phyloP scores from a whole-genome alignment of 2,888 invertebrate species.

The Pheosia tremula region DNA sequence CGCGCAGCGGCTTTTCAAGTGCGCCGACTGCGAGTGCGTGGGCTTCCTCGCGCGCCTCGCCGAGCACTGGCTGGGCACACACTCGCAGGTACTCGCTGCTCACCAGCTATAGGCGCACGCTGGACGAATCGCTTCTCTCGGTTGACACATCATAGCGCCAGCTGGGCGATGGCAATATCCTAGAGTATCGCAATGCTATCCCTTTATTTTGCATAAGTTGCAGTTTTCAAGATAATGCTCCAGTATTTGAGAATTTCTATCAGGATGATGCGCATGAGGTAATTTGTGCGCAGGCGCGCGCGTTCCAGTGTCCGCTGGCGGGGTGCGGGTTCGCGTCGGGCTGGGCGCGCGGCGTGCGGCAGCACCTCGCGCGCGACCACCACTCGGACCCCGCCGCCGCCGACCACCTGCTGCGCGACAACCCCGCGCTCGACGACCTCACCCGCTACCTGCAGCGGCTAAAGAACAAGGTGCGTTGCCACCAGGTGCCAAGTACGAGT shows the following conservation, averaged over 20 bases:
- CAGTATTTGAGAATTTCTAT: too few relatives aligned
- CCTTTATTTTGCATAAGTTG: too few relatives aligned
- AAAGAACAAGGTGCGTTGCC: conserved; percentile 84
- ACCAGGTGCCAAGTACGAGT: too few relatives aligned
- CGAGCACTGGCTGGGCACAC: conserved; percentile 91
- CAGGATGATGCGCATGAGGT: too few relatives aligned
- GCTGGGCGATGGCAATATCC: background rate
- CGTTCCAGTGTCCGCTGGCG: conserved; percentile 87
- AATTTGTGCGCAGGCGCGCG: conserved; percentile 80
- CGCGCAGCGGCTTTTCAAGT: conserved; percentile 89
- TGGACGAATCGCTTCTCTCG: background rate
- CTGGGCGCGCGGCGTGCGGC: conserved; percentile 90
- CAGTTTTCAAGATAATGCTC: too few relatives aligned
- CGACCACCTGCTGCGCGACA: conserved; percentile 87
- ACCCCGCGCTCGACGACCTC: conserved; percentile 90
- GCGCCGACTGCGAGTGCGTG: conserved; percentile 90
- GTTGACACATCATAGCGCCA: background rate
- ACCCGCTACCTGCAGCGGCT: conserved; percentile 88
- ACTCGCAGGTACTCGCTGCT: conserved; percentile 71
- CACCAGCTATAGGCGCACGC: background rate
- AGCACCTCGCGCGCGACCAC: conserved; percentile 90
- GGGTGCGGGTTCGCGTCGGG: conserved; percentile 90
- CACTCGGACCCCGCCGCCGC: conserved; percentile 86
- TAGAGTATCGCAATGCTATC: too few relatives aligned
- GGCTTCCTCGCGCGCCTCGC: conserved; percentile 89